Percentiles rank a stretch among this genome's conserved stretches.
phyloP scores from a whole-genome alignment of 2,888 invertebrate genomes.

The Melipona bicolor region DNA sequence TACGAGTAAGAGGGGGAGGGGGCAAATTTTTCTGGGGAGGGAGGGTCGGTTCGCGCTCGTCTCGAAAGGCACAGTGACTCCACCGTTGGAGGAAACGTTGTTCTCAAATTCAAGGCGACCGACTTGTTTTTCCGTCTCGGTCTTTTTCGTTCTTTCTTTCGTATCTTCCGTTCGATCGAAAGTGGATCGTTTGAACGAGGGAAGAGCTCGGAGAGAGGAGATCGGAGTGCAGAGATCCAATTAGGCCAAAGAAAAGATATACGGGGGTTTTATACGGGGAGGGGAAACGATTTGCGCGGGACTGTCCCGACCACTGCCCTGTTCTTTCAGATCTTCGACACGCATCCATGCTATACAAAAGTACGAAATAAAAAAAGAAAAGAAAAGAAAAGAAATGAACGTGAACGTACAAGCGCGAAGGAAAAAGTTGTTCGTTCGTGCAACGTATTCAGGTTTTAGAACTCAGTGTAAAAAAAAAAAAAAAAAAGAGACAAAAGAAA shows the following conservation, averaged over 20 bases:
- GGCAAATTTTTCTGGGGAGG: conserved; percentile 21
- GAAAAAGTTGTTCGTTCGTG: conserved; percentile 76
- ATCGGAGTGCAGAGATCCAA: conserved; percentile 31
- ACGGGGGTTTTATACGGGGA: conserved; percentile 9
- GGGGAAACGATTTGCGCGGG: conserved; percentile 38
- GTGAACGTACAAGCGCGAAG: conserved; percentile 71
- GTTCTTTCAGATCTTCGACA: conserved; percentile 69
- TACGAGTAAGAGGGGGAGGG: conserved; percentile 64
- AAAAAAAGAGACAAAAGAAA: conserved; percentile 45
- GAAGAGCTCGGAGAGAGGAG: neutral
- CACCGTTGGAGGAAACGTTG: neutral
- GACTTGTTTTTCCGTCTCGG: conserved; percentile 27
- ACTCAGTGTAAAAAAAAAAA: conserved; percentile 74
- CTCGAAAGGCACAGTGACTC: neutral
- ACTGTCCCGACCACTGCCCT: conserved; percentile 71
- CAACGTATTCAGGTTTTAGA: conserved; percentile 82
- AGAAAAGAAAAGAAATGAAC: conserved; percentile 16
- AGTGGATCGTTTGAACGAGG: conserved; percentile 24
- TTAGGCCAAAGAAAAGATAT: conserved; percentile 54
- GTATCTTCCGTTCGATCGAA: conserved; percentile 25
- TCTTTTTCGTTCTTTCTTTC: conserved; percentile 35
- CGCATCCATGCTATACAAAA: conserved; percentile 59
- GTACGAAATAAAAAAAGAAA: neutral
- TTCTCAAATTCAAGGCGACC: conserved; percentile 2
- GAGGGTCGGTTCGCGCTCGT: neutral